Percentiles rank a stretch among this genome's conserved stretches.
phyloP scores from a whole-genome alignment of 2,888 invertebrate genomes.

The Griposia aprilina region DNA sequence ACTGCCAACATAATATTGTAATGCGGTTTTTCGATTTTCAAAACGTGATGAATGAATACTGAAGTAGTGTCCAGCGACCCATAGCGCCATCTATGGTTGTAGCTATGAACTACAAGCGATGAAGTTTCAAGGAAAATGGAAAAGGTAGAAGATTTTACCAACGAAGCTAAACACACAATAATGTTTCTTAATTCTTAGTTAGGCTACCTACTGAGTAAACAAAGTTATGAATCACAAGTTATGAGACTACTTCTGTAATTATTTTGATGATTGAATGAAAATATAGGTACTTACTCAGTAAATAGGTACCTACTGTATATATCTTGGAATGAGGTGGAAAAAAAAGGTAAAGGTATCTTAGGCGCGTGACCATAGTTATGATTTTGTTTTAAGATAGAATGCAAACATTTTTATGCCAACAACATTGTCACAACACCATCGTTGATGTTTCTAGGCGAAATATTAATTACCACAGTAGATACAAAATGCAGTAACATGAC shows the following conservation, averaged over 20 bases:
- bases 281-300: too few relatives aligned
- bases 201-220: background rate
- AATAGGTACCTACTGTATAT: background rate
- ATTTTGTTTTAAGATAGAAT: background rate
- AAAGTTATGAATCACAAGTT: background rate
- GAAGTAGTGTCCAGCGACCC: background rate
- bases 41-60: background rate
- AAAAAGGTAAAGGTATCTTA: background rate
- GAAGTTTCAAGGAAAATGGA: background rate
- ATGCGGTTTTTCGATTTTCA: background rate
- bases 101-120: conserved; percentile 1
- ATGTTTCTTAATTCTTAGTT: background rate
- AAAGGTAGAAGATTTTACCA: background rate
- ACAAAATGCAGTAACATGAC: background rate
- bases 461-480: background rate
- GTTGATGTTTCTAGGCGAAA: background rate
- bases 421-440: background rate
- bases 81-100: conserved; percentile 33
- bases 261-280: too few relatives aligned
- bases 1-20: background rate
- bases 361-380: background rate
- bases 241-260: too few relatives aligned
- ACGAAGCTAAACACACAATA: background rate
- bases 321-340: background rate
- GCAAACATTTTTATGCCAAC: background rate